These are phyloP conservation scores for Actinopyga echinites DNA, from an alignment of 53 echinoderm and acorn worm genomes.

Conservation along the genomic window DNA sequence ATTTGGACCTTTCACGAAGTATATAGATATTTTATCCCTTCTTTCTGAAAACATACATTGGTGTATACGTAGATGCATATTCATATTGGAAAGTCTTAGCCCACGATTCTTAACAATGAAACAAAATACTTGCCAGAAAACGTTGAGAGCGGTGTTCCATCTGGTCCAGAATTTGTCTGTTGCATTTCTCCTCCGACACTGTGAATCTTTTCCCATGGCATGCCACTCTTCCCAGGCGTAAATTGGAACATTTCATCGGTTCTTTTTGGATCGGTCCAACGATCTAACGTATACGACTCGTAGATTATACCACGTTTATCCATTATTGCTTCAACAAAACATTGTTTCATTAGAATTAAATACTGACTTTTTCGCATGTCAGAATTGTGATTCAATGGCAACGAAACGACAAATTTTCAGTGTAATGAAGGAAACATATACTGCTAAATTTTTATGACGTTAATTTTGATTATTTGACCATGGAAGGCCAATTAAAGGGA, in stretches of 20 bases:
- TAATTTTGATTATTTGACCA: no score
- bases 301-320: conserved; percentile 65
- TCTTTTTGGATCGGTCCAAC: conserved; percentile 66
- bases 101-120: no score
- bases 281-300: conserved; percentile 80
- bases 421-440: no score
- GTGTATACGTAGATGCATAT: no score
- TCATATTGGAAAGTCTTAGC: no score
- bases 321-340: conserved; percentile 56
- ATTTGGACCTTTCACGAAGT: no score
- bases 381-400: not conserved
- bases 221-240: conserved; percentile 65
- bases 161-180: conserved; percentile 82
- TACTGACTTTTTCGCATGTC: not conserved
- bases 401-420: no score
- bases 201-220: conserved; percentile 76
- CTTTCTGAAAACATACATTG: no score
- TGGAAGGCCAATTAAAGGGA: no score
- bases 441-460: no score
- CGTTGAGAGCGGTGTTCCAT: conserved; percentile 68
- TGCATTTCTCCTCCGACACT: conserved; percentile 67
- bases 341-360: not conserved
- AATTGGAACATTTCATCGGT: conserved; percentile 68
- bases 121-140: conserved; percentile 72
- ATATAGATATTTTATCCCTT: no score